A percentile compares a stretch with the other conserved stretches of the same genome.
Evolutionary conservation across 2,888 invertebrate species (phyloP).

Genomic region (Craniophora ligustri): DNA sequence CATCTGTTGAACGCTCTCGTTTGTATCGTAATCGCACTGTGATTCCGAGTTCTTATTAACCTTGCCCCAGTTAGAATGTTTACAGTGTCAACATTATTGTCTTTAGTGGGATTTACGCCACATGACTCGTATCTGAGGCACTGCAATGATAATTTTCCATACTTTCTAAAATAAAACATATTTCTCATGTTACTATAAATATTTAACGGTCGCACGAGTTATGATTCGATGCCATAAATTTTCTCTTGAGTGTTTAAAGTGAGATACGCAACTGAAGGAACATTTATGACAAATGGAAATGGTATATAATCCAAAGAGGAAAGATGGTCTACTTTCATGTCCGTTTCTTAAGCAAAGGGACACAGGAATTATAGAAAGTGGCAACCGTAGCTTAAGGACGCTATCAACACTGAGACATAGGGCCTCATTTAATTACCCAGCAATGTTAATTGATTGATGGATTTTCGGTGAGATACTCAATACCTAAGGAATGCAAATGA

Average conservation of each 20-base stretch:
- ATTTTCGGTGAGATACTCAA: too few relatives aligned
- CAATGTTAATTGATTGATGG: too few relatives aligned
- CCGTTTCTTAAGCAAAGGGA: too few relatives aligned
- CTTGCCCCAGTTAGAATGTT: slow-evolving; percentile 40
- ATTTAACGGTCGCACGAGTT: not conserved
- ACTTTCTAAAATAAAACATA: not conserved
- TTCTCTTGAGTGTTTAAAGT: not conserved
- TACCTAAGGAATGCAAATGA: too few relatives aligned
- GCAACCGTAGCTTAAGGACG: too few relatives aligned
- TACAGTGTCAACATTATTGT: slow-evolving; percentile 15
- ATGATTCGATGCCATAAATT: not conserved
- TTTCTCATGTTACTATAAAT: not conserved
- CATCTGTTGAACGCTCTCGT: slow-evolving; percentile 38
- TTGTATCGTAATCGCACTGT: slow-evolving; percentile 40
- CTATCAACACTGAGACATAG: too few relatives aligned
- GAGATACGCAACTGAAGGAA: not conserved
- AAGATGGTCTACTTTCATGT: too few relatives aligned
- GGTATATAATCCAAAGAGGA: not conserved
- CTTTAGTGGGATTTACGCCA: not conserved
- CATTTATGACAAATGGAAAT: not conserved
- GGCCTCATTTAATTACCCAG: too few relatives aligned
- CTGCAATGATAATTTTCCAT: not conserved
- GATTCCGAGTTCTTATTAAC: slow-evolving; percentile 15
- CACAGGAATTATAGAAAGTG: too few relatives aligned
- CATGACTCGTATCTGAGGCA: not conserved